Base-by-base conservation (phyloP, 1,140 invertebrate species). In the Brachionus paranguensis region DNA sequence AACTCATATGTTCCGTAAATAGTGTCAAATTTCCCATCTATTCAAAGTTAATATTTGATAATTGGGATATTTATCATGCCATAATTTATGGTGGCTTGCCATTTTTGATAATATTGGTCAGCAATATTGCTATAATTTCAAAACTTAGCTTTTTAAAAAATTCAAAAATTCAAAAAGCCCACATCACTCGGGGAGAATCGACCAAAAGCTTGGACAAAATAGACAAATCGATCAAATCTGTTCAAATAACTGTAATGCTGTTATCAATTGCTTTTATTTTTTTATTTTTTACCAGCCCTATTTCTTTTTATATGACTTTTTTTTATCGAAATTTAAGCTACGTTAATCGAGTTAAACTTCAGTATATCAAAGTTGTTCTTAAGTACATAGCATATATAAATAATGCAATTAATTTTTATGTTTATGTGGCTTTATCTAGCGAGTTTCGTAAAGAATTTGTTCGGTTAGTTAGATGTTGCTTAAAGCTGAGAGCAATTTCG, bases 381-480 rank as follows among this genome's bases (percentile, higher is more conserved):
- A 76, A 47, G 27, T 76, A 76, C n/a, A 50, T 76, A 4, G 72
- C 17, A 1, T 76, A 76, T 53, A 27, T 47, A 14, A 76, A 76
- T 50, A 76, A 76, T 76, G 72, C 72, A 24, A 50, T 76, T 11
- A 76, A 76, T 76, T 76, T 76, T 76, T 76, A 76, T 76, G 43
- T 76, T 24, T 76, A 76, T 76, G 12, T 76, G 14, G 10, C 8
- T 27, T 50, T 76, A 17, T 76, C 72, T 12, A 50, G 43, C 50
- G 72, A 76, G 27, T 76, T 76, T 76, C 17, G 72, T 14, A 50
- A 76, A 47, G 72, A 76, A 12, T 76, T 76, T 76, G 5, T 47
- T 10, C 43, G n/a, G 8, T 29, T 76, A 12, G 20, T 47, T 3
- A 47, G 10, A 14, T 27, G 6, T 11, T 76, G 20, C 7, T 20